Evolutionary conservation across 1,140 invertebrate species (phyloP).

Genomic region (Atta texana): DNA sequence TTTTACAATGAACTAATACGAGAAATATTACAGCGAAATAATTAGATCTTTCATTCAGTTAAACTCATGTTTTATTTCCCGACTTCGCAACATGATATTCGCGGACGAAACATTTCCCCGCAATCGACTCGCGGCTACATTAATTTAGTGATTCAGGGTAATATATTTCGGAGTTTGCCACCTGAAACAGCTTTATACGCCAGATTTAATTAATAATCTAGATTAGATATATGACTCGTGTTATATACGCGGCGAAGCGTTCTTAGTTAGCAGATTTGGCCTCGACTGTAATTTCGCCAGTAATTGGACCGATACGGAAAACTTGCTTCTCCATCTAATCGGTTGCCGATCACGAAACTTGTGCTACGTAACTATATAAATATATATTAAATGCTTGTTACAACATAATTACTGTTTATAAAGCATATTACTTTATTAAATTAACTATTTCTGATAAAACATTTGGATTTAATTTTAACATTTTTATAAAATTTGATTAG

Average conservation of each 20-base stretch:
- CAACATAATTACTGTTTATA: not conserved
- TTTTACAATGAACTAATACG: not conserved
- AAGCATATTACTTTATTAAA: not conserved
- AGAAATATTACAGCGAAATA: not conserved
- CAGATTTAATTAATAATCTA: conserved; percentile 83
- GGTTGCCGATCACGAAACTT: conserved; percentile 65
- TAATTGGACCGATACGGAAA: conserved; percentile 82
- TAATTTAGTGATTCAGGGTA: conserved; percentile 78
- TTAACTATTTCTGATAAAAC: not conserved
- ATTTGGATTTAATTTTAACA: not conserved
- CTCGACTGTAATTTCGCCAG: conserved; percentile 65
- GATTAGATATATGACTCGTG: conserved; percentile 78
- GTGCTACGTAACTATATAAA: conserved; percentile 5
- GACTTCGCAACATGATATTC: conserved; percentile 35
- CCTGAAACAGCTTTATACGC: conserved; percentile 80
- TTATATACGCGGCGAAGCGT: conserved; percentile 64
- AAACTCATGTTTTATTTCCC: conserved; percentile 38
- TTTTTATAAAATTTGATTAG: not conserved
- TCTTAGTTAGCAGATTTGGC: conserved; percentile 80
- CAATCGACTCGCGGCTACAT: conserved; percentile 69
- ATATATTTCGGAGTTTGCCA: conserved; percentile 79
- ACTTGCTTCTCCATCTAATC: conserved; percentile 78
- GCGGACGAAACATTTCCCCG: conserved; percentile 57
- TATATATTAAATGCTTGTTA: not conserved
- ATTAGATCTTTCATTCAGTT: conserved; percentile 7